Evolutionary conservation across 2,113 vertebrate genomes (phyloP), one percentile per base, ranked within the genome.

Genomic region (Lipophrys pholis): DNA sequence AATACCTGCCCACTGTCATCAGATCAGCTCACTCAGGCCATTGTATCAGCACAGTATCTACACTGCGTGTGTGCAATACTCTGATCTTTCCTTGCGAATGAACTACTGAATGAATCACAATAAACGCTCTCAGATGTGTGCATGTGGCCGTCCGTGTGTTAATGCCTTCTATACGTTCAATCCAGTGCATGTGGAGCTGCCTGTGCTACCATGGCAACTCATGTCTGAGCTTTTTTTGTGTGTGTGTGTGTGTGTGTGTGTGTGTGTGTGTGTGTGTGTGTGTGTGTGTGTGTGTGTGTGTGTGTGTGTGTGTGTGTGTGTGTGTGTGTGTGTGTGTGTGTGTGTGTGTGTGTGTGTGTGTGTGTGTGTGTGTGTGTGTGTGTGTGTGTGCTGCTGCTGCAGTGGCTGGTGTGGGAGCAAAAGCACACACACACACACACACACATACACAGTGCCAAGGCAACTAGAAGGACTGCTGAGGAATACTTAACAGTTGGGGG

Each of bases 161-260:
- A 6, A 57, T 67, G 69, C 30, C 48, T 60, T 78, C 81, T 82
- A 86, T 88, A 88, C 81, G 74, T 90, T 83, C 61, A 50, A 55
- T 60, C 58, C 57, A 51, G 52, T 64, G 59, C 11, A 45, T 45
- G 59, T 69, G 51, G 73, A 87, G 78, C 70, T 80, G 75, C 57
- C 71, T 77, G 69, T 76, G 89, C 87, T 90, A 14, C 91, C 89
- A 92, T 92, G 91, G 87, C 85, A 92, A 92, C 91, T 50, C 68
- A 61, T 46, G 5, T 59, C 73, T 73, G 78, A 81, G 80, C 73
- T 74, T 73, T 76, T 70, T 67, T 65, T 30, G 21, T 30, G 21
- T 30, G 21, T 30, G 21, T 30, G 21, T 30, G 21, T 30, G 21
- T n/a, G n/a, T n/a, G n/a, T n/a, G n/a, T n/a, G n/a, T n/a, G n/a